Evolutionary conservation across 2,888 invertebrate species (phyloP), one percentile per base, ranked within the genome.

Genomic region (Agonopterix alstromeriana): DNA sequence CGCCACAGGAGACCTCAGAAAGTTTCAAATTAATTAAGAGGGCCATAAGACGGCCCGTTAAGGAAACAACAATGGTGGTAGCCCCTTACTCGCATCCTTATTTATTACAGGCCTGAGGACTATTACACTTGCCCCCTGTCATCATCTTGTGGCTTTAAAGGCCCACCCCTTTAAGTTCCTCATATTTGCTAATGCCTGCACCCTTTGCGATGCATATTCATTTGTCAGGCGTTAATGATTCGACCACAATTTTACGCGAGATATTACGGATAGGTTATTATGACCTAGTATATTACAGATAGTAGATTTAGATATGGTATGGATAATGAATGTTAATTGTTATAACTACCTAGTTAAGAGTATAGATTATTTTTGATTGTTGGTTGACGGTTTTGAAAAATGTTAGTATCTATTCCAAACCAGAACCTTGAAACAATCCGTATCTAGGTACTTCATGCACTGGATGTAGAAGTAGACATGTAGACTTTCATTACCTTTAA

Each of bases 1-100:
- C 82, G 79, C 86, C 85, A 81, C 84, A 73, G 84, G 86, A 85
- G 87, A 85, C 85, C 85, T 78, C 82, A 79, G 84, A 86, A 88
- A 88, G 85, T 88, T 87, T 82, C 85, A 87, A 88, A 88, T 88
- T 88, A 88, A 88, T 88, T 88, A 86, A 88, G 86, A 84, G 83
- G 77, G 82, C 70, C 81, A 85, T 87, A 87, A 88, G 88, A 87
- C 82, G 85, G 76, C 78, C 83, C 81, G 83, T 87, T 85, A 85
- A 82, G 86, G 86, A 84, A 86, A 86, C 77, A 86, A 86, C 85
- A 85, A 86, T 85, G 79, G 67, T 69, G 70, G 27, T 69, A 68
- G 73, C 67, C 73, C 73, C 35, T 54, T 69, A 68, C 66, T 73
- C 67, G 74, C 64, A 73, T 73, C 76, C 78, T 77, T 82, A 85